Conservation (phyloP, 2,888 invertebrate species). For the Zeuzera pyrina region DNA sequence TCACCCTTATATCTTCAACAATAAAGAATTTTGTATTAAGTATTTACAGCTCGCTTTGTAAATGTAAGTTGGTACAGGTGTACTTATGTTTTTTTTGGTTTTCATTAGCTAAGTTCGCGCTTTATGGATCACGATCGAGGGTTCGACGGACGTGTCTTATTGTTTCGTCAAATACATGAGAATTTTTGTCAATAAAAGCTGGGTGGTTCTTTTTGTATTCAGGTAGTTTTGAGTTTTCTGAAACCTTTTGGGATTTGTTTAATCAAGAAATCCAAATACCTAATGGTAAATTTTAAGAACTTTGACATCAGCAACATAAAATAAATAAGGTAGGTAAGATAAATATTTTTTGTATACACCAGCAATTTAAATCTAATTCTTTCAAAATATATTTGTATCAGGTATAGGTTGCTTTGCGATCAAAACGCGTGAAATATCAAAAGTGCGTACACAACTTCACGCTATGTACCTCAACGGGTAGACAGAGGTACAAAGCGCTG, state of each 20-base stretch:
- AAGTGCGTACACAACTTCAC: too few species aligned
- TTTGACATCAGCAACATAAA: too few species aligned
- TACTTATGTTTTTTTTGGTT: slow-evolving; percentile 57
- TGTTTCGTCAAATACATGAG: slow-evolving; percentile 67
- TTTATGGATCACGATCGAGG: slow-evolving; percentile 66
- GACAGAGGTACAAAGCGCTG: too few species aligned
- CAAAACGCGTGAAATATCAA: too few species aligned
- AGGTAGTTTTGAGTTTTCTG: neutral
- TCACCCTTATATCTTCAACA: slow-evolving; percentile 17
- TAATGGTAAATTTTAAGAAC: too few species aligned
- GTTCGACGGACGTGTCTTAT: slow-evolving; percentile 58
- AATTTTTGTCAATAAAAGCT: slow-evolving; percentile 61
- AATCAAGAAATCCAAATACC: too few species aligned
- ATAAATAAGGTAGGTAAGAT: too few species aligned
- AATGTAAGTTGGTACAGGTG: slow-evolving; percentile 36
- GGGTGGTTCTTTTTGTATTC: slow-evolving; percentile 47
- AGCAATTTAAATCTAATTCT: too few species aligned
- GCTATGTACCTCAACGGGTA: too few species aligned
- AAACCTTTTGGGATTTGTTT: slow-evolving; percentile 13
- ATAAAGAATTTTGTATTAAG: slow-evolving; percentile 1
- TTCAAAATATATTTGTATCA: too few species aligned
- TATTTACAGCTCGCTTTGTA: neutral
- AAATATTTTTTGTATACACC: too few species aligned
- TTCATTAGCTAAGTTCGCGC: slow-evolving; percentile 72
- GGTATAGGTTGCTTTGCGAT: too few species aligned